phyloP scores from a whole-genome alignment of 92 coral and sea anemone genomes.

The Epizoanthus illoricatus region DNA sequence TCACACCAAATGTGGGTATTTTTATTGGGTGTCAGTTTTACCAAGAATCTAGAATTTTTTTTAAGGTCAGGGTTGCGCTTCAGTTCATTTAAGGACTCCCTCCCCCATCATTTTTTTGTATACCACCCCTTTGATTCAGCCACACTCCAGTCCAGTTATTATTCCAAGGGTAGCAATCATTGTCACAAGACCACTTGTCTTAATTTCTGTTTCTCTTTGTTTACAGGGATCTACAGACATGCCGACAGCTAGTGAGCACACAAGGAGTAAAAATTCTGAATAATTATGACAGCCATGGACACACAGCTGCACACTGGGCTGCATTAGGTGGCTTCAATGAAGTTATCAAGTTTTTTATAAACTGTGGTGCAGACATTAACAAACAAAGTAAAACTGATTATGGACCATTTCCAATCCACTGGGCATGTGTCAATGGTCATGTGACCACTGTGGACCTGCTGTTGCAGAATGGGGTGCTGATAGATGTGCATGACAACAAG shows the following conservation, averaged over 20 bases:
- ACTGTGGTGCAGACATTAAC: constrained; percentile 88
- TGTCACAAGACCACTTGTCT: background rate
- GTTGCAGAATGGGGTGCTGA: constrained; percentile 87
- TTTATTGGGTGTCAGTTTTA: no score
- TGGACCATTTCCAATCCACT: constrained; percentile 94
- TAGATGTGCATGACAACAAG: constrained; percentile 84
- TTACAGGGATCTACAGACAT: constrained; percentile 70
- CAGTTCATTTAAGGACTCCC: no score
- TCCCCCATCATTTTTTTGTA: no score
- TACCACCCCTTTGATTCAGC: no score
- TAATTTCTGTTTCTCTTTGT: background rate
- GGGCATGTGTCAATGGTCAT: constrained; percentile 98
- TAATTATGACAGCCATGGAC: constrained; percentile 84
- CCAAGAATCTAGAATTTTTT: no score
- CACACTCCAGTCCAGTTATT: no score
- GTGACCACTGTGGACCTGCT: constrained; percentile 90
- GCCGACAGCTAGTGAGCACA: constrained; percentile 76
- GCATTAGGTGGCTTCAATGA: constrained; percentile 88
- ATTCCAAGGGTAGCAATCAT: no score
- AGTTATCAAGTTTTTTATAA: constrained; percentile 75
- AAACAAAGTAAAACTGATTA: constrained; percentile 85
- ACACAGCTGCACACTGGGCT: constrained; percentile 94
- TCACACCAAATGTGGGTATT: no score
- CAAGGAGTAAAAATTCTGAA: constrained; percentile 79
- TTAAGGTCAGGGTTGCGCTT: no score